A percentile compares a stretch with the other conserved stretches of the same genome.
phyloP scores from a whole-genome alignment of 2,113 vertebrate genomes.

The Etia nguti region DNA sequence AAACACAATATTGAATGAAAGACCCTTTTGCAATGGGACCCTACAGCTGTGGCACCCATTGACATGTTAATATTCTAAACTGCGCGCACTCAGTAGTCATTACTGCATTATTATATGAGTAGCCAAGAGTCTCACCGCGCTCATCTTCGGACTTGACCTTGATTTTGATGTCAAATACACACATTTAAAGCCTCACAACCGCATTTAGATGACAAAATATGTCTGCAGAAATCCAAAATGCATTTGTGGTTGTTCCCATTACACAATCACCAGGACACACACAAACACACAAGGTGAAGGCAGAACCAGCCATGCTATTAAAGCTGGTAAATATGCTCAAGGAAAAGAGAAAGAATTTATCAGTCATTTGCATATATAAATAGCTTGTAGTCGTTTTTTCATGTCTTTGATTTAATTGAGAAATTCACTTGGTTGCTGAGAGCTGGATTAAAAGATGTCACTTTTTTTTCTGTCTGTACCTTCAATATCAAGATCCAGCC shows the following conservation, averaged over 20 bases:
- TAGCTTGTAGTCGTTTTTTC: background rate
- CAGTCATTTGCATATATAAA: conserved; percentile 8
- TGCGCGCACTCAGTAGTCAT: background rate
- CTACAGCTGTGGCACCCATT: background rate
- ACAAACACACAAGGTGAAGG: background rate
- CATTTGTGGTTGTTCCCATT: background rate
- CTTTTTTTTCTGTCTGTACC: background rate
- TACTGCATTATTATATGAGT: background rate
- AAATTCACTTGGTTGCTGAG: background rate
- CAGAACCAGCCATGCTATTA: background rate
- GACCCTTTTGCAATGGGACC: background rate
- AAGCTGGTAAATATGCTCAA: background rate
- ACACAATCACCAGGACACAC: background rate
- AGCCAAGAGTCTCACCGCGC: background rate
- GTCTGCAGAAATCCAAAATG: background rate
- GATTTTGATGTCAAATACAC: background rate
- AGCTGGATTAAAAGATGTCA: background rate
- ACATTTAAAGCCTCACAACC: background rate
- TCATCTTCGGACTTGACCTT: background rate
- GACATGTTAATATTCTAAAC: background rate
- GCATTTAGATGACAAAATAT: background rate
- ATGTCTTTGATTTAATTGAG: background rate
- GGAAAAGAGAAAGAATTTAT: background rate
- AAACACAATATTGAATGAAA: background rate
- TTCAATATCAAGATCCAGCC: background rate